A percentile compares a stretch with the other conserved stretches of the same genome.
Conservation (phyloP, 2,797 vertebrate species). For the Lacerta viridis region DNA sequence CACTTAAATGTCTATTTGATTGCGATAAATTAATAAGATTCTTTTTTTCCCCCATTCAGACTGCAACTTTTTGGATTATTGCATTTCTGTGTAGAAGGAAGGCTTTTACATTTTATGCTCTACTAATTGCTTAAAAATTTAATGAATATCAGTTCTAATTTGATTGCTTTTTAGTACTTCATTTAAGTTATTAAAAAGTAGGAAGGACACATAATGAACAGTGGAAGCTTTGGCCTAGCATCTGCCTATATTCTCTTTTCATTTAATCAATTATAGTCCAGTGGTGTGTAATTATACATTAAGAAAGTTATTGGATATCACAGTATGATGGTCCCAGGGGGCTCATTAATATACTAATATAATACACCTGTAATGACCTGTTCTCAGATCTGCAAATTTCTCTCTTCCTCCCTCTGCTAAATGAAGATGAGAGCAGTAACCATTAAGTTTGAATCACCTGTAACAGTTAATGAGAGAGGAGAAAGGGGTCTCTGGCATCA, state of each 20-base stretch:
- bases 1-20: constrained; percentile 8
- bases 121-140: constrained; percentile 84
- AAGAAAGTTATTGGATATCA: constrained; percentile 84
- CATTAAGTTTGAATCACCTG: constrained; percentile 81
- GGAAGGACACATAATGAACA: constrained; percentile 83
- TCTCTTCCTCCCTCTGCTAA: constrained; percentile 71
- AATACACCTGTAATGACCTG: constrained; percentile 85
- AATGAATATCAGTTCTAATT: constrained; percentile 83
- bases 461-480: constrained; percentile 75
- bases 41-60: constrained; percentile 38
- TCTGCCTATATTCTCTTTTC: constrained; percentile 85
- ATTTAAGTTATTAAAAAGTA: constrained; percentile 84
- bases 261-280: constrained; percentile 87
- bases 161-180: constrained; percentile 84
- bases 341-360: constrained; percentile 83
- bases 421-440: constrained; percentile 82
- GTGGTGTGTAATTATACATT: constrained; percentile 86
- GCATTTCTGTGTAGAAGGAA: constrained; percentile 69
- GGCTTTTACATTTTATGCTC: constrained; percentile 77
- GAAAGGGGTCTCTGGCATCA: constrained; percentile 68
- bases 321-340: constrained; percentile 80
- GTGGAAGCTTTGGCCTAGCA: constrained; percentile 81
- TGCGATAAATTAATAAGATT: neutral
- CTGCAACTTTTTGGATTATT: constrained; percentile 50
- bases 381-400: constrained; percentile 79